phyloP scores from a whole-genome alignment of 2,888 invertebrate genomes.

The Chloroclysta siterata region DNA sequence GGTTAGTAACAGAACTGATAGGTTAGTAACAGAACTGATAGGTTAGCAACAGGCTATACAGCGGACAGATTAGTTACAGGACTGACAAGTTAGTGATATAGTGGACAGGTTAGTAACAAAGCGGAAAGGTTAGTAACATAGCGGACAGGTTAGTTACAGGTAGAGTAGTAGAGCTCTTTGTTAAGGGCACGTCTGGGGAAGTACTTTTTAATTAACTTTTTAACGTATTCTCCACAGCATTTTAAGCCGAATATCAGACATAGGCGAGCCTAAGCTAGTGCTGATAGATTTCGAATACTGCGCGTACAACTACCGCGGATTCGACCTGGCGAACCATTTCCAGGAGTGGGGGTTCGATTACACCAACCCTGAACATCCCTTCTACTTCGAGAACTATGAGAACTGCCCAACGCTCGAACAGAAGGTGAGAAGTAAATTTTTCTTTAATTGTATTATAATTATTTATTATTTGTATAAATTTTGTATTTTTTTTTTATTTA shows the following conservation, averaged over 20 bases:
- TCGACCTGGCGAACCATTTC: slow-evolving; percentile 97
- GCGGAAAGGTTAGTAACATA: slow-evolving; percentile 5
- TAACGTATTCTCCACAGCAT: slow-evolving; percentile 35
- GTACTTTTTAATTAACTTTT: not conserved
- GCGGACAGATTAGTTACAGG: slow-evolving; percentile 58
- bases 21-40: slow-evolving; percentile 63
- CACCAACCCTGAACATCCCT: slow-evolving; percentile 90
- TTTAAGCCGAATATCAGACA: slow-evolving; percentile 65
- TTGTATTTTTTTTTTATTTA: too few species aligned
- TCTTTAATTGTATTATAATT: not conserved
- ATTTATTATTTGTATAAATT: too few species aligned
- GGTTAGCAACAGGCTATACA: slow-evolving; percentile 50
- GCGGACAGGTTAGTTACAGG: not conserved
- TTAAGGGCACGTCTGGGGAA: too few species aligned
- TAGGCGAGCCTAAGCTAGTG: slow-evolving; percentile 87
- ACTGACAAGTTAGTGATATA: slow-evolving; percentile 47
- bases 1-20: slow-evolving; percentile 29
- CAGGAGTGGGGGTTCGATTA: slow-evolving; percentile 97
- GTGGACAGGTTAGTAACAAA: slow-evolving; percentile 61
- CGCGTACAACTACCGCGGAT: slow-evolving; percentile 95
- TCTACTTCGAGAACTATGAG: slow-evolving; percentile 88
- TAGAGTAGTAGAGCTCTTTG: too few species aligned
- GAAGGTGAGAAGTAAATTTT: slow-evolving; percentile 83
- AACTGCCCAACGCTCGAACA: slow-evolving; percentile 92
- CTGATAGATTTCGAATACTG: slow-evolving; percentile 98